Percentiles rank a stretch among this genome's conserved stretches.
Evolutionary conservation across 2,797 vertebrate species (phyloP).

Genomic region (Sus cebifrons): DNA sequence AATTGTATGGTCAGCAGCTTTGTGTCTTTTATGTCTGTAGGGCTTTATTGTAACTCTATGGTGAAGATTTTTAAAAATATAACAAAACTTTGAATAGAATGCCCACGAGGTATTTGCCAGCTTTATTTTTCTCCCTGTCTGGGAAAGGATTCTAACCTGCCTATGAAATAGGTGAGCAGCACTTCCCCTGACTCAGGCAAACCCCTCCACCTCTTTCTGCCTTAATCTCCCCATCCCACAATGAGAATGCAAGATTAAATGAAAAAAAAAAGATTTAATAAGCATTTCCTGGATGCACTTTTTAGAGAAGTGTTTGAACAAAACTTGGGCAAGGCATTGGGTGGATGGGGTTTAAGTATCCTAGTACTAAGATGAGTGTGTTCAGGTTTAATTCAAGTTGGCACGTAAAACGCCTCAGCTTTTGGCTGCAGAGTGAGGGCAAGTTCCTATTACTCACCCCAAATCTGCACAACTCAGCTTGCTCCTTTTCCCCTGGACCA

Average conservation of each 20-base stretch:
- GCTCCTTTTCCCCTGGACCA: too few relatives aligned
- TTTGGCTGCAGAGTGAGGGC: neutral
- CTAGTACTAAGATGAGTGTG: neutral
- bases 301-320: neutral
- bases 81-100: neutral
- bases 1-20: neutral
- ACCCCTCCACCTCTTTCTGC: neutral
- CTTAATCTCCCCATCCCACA: neutral
- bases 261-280: neutral
- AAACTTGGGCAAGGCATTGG: neutral
- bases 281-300: neutral
- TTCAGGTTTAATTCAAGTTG: neutral
- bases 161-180: neutral
- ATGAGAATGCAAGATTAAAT: neutral
- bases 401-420: neutral
- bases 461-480: neutral
- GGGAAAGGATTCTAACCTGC: neutral
- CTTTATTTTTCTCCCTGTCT: neutral
- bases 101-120: neutral
- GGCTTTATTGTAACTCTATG: constrained; percentile 33
- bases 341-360: neutral
- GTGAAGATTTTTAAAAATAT: neutral
- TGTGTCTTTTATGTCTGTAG: neutral
- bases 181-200: neutral
- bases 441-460: neutral